These are phyloP conservation scores for Syngnathus typhle DNA, from an alignment of 2,113 vertebrate species.

Conservation along the genomic window DNA sequence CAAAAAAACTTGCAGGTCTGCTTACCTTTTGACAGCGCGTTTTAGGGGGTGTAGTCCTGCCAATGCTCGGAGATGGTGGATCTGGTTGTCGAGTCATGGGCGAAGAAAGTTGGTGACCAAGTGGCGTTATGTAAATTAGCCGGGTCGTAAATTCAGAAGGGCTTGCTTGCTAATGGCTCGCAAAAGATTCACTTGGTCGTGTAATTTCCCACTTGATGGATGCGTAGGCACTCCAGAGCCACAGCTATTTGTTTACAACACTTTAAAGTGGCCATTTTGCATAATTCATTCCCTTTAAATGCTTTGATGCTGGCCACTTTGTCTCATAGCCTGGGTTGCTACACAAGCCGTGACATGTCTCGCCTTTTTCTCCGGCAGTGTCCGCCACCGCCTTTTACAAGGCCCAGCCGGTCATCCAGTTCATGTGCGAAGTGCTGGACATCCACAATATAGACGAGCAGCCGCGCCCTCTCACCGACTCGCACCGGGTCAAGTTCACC, in stretches of 20 bases:
- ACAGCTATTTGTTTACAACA: background rate
- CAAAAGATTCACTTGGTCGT: background rate
- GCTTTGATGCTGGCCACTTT: background rate
- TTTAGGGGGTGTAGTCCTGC: background rate
- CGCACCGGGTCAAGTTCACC: constrained; percentile 99
- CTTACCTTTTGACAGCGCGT: background rate
- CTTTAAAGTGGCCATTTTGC: background rate
- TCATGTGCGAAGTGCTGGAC: constrained; percentile 99
- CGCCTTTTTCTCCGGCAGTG: constrained; percentile 66
- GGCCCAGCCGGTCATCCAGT: constrained; percentile 99
- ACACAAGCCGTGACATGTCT: background rate
- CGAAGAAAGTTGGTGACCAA: background rate
- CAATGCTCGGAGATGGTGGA: background rate
- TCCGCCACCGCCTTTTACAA: constrained; percentile 99
- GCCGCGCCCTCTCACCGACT: constrained; percentile 96
- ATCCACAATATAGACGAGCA: constrained; percentile 99
- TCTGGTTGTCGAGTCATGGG: background rate
- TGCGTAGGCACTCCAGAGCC: background rate
- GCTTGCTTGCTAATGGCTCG: background rate
- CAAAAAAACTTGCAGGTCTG: background rate
- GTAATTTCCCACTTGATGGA: background rate
- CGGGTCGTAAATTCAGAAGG: background rate
- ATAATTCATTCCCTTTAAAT: background rate
- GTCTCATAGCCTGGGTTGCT: background rate
- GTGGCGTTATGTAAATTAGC: background rate